A percentile compares a stretch with the other conserved stretches of the same genome.
phyloP scores from a whole-genome alignment of 2,113 vertebrate species.

The Sphyrna mokarran region DNA sequence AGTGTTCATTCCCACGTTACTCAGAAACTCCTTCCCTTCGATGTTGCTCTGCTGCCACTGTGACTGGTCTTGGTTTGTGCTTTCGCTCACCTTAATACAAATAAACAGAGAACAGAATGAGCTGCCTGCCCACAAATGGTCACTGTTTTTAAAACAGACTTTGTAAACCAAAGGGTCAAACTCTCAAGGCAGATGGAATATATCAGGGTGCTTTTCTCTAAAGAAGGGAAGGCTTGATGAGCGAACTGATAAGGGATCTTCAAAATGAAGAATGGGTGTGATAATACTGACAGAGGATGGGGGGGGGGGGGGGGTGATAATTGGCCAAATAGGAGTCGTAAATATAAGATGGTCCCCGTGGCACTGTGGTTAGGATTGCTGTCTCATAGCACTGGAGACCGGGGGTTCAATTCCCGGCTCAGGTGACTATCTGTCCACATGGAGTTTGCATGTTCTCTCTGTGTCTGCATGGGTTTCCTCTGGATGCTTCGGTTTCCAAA shows the following conservation, averaged over 20 bases:
- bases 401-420: too few relatives aligned
- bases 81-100: background rate
- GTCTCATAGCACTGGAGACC: too few relatives aligned
- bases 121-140: background rate
- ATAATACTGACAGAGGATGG: background rate
- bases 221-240: background rate
- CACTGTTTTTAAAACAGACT: background rate
- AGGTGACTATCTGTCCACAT: too few relatives aligned
- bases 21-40: constrained; percentile 66
- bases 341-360: background rate
- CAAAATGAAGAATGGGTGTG: background rate
- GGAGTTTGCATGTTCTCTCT: too few relatives aligned
- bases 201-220: background rate
- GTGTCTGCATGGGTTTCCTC: too few relatives aligned
- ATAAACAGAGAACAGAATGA: background rate
- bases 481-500: too few relatives aligned
- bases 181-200: background rate
- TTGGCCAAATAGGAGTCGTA: background rate
- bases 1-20: constrained; percentile 61
- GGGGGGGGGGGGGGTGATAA: too few relatives aligned
- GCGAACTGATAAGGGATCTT: background rate
- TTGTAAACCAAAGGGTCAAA: background rate
- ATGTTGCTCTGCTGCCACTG: constrained; percentile 62
- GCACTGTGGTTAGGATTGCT: too few relatives aligned
- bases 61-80: constrained; percentile 55